Conservation (phyloP, 2,888 invertebrate species). For the Amiota minor region DNA sequence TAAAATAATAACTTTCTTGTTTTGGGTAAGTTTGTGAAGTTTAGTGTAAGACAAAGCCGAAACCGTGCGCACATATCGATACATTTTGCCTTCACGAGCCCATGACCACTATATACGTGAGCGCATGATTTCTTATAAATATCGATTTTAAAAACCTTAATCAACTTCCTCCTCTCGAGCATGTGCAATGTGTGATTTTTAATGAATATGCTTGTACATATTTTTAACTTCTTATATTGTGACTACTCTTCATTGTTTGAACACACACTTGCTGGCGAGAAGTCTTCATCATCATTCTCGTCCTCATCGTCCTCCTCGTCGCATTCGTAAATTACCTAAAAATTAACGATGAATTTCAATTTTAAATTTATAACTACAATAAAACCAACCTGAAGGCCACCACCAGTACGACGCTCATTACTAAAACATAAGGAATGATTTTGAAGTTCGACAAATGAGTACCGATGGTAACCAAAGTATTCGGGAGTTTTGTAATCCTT, state of each 20-base stretch:
- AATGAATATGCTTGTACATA: too few relatives aligned
- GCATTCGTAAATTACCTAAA: neutral
- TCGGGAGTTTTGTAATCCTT: conserved; percentile 63
- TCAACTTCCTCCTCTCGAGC: too few relatives aligned
- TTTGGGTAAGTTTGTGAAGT: too few relatives aligned
- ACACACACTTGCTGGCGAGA: conserved; percentile 13
- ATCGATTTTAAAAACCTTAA: too few relatives aligned
- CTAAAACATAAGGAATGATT: conserved; percentile 52
- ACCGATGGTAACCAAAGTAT: conserved; percentile 69
- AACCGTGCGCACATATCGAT: too few relatives aligned
- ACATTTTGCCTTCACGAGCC: too few relatives aligned
- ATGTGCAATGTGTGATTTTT: too few relatives aligned
- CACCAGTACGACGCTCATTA: conserved; percentile 39
- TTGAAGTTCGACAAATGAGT: conserved; percentile 57
- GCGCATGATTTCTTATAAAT: too few relatives aligned
- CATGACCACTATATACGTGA: too few relatives aligned
- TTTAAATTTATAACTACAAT: neutral
- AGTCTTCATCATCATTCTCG: conserved; percentile 27
- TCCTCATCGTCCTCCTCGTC: conserved; percentile 38
- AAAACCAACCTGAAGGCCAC: conserved; percentile 35
- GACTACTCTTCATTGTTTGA: neutral
- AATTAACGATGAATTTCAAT: neutral
- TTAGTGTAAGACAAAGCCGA: too few relatives aligned
- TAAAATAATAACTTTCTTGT: too few relatives aligned
- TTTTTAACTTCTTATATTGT: neutral